Percentiles rank a stretch among this genome's conserved stretches.
Conservation (phyloP, 2,113 vertebrate species). For the Eublepharis macularius region DNA sequence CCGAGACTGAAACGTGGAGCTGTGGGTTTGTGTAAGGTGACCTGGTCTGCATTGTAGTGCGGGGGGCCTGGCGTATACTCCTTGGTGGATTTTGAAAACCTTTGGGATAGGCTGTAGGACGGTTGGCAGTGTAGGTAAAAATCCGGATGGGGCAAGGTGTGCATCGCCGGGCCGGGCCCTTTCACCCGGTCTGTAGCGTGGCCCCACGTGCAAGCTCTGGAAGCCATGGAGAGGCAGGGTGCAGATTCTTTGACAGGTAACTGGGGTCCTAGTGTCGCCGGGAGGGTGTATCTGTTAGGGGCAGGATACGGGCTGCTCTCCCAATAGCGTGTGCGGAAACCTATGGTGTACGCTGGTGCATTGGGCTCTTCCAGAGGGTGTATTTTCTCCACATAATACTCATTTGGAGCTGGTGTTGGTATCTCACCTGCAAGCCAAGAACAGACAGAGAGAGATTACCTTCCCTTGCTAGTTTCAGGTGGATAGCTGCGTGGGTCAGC, state of each 20-base stretch:
- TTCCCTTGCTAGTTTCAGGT: background rate
- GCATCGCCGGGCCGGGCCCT: conserved; percentile 49
- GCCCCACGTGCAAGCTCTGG: conserved; percentile 32
- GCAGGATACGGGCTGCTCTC: conserved; percentile 46
- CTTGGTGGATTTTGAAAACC: background rate
- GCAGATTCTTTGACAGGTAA: background rate
- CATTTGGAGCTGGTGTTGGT: conserved; percentile 29
- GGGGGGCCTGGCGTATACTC: conserved; percentile 47
- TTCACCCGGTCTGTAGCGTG: conserved; percentile 26
- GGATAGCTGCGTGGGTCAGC: too few species aligned
- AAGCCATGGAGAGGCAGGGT: conserved; percentile 48
- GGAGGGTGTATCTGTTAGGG: conserved; percentile 54
- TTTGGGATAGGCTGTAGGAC: conserved; percentile 39
- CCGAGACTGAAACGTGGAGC: conserved; percentile 52
- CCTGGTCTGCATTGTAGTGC: conserved; percentile 30
- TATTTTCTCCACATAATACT: conserved; percentile 51
- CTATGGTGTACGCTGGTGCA: conserved; percentile 49
- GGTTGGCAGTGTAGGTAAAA: conserved; percentile 56
- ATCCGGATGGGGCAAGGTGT: conserved; percentile 19
- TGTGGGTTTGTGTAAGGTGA: conserved; percentile 50
- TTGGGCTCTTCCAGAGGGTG: conserved; percentile 36
- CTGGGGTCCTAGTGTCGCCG: conserved; percentile 27
- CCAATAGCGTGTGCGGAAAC: conserved; percentile 44
- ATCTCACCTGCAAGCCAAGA: conserved; percentile 33
- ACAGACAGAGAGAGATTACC: background rate